A percentile compares a stretch with the other conserved stretches of the same genome.
phyloP scores from a whole-genome alignment of 2,888 invertebrate species.

The Ditylenchus weischeri region DNA sequence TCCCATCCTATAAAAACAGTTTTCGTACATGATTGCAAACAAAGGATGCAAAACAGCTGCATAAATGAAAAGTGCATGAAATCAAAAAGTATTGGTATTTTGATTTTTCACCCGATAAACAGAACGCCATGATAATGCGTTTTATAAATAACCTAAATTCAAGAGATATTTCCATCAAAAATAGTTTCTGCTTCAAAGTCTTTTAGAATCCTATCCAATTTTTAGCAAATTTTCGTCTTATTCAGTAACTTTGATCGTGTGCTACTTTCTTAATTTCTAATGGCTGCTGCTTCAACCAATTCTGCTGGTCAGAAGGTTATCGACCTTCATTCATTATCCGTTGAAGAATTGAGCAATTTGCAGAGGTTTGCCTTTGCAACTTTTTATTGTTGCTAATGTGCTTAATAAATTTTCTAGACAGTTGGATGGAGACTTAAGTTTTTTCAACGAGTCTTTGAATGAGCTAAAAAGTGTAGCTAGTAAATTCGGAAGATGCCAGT shows the following conservation, averaged over 20 bases:
- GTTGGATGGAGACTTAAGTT: conserved; percentile 54
- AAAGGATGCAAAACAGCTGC: no score
- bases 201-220: not conserved
- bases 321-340: conserved; percentile 37
- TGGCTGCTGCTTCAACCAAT: conserved; percentile 13
- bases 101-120: conserved; percentile 5
- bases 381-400: no score
- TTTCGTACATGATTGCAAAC: conserved; percentile 6
- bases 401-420: conserved; percentile 21
- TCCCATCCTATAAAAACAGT: conserved; percentile 2
- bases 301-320: conserved; percentile 19
- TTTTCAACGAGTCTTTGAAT: conserved; percentile 84
- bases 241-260: not conserved
- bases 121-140: not conserved
- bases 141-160: conserved; percentile 3
- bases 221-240: not conserved
- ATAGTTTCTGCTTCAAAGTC: not conserved
- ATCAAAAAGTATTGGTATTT: conserved; percentile 10
- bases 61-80: not conserved
- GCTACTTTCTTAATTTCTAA: conserved; percentile 12
- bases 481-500: conserved; percentile 83
- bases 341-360: conserved; percentile 44
- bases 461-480: conserved; percentile 80
- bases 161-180: conserved; percentile 3
- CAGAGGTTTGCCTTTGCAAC: conserved; percentile 29